Percentiles rank a stretch among this genome's conserved stretches.
Evolutionary conservation across 2,888 invertebrate species (phyloP).

Genomic region (Embidobia sp.): DNA sequence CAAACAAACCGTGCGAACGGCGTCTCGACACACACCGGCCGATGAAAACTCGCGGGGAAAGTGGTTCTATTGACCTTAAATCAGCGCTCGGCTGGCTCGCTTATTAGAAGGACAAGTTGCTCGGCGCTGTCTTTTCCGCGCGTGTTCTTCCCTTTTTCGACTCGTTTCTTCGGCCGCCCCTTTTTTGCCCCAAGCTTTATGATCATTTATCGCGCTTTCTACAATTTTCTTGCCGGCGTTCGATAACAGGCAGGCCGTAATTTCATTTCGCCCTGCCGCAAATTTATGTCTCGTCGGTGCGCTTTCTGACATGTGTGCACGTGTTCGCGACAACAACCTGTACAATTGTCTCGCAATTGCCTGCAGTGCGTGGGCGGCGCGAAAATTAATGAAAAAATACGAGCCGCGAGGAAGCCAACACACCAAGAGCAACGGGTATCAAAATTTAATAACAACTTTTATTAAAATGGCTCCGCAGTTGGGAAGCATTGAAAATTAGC

Average conservation of each 20-base stretch:
- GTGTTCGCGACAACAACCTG: slow-evolving; percentile 52
- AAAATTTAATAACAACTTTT: too few species aligned
- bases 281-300: slow-evolving; percentile 51
- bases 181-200: slow-evolving; percentile 21
- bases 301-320: slow-evolving; percentile 30
- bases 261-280: slow-evolving; percentile 53
- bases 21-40: neutral
- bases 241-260: slow-evolving; percentile 45
- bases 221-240: slow-evolving; percentile 50
- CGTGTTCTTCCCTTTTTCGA: slow-evolving; percentile 10
- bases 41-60: slow-evolving; percentile 52
- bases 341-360: neutral
- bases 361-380: neutral
- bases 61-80: slow-evolving; percentile 54
- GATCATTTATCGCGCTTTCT: slow-evolving; percentile 59
- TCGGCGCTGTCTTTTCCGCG: slow-evolving; percentile 16
- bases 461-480: too few species aligned
- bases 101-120: slow-evolving; percentile 39
- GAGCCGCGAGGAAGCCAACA: too few species aligned
- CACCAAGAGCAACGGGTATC: too few species aligned
- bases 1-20: slow-evolving; percentile 24
- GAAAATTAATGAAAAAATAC: neutral
- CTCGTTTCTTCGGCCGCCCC: neutral
- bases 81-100: slow-evolving; percentile 20
- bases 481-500: too few species aligned